Percentiles rank a stretch among this genome's conserved stretches.
Evolutionary conservation across 23 tunicate genomes (phyloP).

Genomic region (Trididemnum clinides): DNA sequence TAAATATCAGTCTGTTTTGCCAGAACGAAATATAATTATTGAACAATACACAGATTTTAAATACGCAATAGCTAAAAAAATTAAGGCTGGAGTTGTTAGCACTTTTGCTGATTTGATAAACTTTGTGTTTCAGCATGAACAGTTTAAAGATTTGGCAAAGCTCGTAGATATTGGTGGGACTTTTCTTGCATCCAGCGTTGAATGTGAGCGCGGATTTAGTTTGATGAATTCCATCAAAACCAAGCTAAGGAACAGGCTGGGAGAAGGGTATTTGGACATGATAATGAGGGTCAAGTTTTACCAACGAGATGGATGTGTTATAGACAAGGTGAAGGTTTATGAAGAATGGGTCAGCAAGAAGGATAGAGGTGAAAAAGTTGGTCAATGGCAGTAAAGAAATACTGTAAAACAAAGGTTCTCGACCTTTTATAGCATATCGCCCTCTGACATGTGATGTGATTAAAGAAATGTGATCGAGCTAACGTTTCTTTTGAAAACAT

Average conservation of each 20-base stretch:
- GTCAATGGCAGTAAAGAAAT: conserved; percentile 7
- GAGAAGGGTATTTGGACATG: conserved; percentile 7
- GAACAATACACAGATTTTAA: conserved; percentile 15
- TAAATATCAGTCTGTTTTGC: neutral
- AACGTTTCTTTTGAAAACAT: conserved; percentile 19
- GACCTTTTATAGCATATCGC: conserved; percentile 18
- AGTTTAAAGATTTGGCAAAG: neutral
- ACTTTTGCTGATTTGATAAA: conserved; percentile 15
- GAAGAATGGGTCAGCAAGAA: conserved; percentile 18
- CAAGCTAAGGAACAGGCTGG: conserved; percentile 12
- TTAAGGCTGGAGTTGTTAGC: conserved; percentile 5
- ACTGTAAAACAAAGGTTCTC: conserved; percentile 6
- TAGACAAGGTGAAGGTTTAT: conserved; percentile 11
- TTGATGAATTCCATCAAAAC: conserved; percentile 7
- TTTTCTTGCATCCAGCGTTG: conserved; percentile 19
- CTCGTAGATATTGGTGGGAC: conserved; percentile 4
- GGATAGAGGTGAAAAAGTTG: conserved; percentile 12
- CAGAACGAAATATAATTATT: conserved; percentile 14
- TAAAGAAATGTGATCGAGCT: conserved; percentile 14
- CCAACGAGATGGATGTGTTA: conserved; percentile 3
- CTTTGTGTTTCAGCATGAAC: conserved; percentile 10
- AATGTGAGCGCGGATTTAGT: conserved; percentile 15
- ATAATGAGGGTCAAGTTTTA: conserved; percentile 17
- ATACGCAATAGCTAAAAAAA: conserved; percentile 2
- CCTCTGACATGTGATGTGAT: conserved; percentile 14